Evolutionary conservation across 2,888 invertebrate genomes (phyloP), one percentile per base, ranked within the genome.

Genomic region (Diachrysia chrysitis): DNA sequence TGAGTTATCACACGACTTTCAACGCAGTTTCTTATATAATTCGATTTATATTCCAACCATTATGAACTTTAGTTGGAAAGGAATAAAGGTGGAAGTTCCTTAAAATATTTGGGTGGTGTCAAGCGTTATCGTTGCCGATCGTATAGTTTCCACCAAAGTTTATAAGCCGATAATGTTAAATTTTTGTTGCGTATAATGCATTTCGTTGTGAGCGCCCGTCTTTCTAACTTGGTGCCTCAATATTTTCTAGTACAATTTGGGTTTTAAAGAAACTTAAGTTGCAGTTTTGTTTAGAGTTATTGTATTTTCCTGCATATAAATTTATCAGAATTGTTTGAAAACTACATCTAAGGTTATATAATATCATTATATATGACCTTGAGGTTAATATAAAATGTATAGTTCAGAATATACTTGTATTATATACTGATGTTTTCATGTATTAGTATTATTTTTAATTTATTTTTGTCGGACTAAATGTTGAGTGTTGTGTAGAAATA

Each of bases 141-240:
- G 72, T 73, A 82, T 64, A 60, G 66, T 75, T 69, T 58, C 63
- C 23, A 70, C 64, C 54, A 56, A 83, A 83, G 66, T 83, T 82
- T 75, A 68, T 82, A 84, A 83, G 74, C 69, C 76, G 76, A 77
- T 83, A 80, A 77, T 81, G 78, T 80, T 74, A 66, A 71, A 80
- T 80, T 81, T 80, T 77, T 76, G 84, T 81, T 81, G 74, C 78
- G 71, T 77, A 71, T 76, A 77, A 76, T 83, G 80, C 74, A 81
- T 76, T 78, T 68, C 29, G 60, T 63, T 70, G 58, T 51, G 71
- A 23, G 46, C 32, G 46, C 17, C 32, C 51, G 66, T 65, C 66
- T 76, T 79, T 65, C 55, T 61, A 80, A 78, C 62, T 73, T 70
- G 58, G 67, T n/a, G 37, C 32, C 51, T 51, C 74, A 57, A 67